Percentiles rank a stretch among this genome's conserved stretches.
Conservation (phyloP, 2,113 vertebrate genomes). For the Ploceus nigricollis region DNA sequence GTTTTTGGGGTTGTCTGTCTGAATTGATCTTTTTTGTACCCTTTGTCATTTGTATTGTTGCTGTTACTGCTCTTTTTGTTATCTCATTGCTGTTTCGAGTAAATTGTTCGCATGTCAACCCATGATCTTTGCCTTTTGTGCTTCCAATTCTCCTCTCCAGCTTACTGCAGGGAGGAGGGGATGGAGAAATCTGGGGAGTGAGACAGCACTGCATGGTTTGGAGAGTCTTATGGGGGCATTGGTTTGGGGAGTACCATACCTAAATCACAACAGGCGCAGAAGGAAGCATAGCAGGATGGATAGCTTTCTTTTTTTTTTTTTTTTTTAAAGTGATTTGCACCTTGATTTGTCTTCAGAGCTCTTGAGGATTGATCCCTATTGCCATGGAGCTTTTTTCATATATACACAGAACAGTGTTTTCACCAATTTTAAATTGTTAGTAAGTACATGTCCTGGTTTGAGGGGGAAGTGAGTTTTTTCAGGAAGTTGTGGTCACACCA, state of each 20-base stretch:
- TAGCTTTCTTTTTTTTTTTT: fast-evolving
- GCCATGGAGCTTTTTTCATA: background rate
- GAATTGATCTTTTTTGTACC: background rate
- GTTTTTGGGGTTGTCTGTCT: fast-evolving
- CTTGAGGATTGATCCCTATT: background rate
- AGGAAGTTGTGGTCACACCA: too few species aligned
- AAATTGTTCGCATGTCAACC: background rate
- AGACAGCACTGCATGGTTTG: background rate
- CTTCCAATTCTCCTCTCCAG: background rate
- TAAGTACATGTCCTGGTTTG: too few species aligned
- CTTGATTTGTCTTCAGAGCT: background rate
- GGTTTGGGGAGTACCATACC: background rate
- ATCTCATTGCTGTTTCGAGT: background rate
- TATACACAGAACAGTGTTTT: background rate
- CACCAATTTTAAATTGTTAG: background rate
- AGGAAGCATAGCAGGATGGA: background rate
- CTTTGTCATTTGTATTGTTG: background rate
- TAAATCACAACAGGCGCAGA: background rate
- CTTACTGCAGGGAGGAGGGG: background rate
- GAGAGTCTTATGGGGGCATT: background rate
- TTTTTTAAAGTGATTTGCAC: background rate
- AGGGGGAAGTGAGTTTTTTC: too few species aligned
- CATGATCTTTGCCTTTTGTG: background rate
- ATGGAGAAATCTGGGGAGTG: fast-evolving
- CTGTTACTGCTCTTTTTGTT: background rate